These are phyloP conservation scores for Asteroscopus sphinx DNA, from an alignment of 2,888 invertebrate species.

Conservation along the genomic window DNA sequence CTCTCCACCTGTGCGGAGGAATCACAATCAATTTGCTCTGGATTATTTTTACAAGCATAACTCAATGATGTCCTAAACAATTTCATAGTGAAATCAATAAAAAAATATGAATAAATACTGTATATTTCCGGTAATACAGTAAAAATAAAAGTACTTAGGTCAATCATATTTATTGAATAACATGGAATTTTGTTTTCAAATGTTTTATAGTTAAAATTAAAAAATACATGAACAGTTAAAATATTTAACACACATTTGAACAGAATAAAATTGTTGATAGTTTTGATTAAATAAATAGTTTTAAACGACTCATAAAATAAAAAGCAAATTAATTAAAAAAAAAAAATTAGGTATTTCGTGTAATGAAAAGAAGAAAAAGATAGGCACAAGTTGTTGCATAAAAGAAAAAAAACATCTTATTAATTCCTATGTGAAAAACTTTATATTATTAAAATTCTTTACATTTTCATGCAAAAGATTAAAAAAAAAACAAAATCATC, in stretches of 20 bases:
- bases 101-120: neutral
- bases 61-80: neutral
- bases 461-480: constrained; percentile 50
- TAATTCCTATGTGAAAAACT: constrained; percentile 7
- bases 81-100: neutral
- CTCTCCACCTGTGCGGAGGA: constrained; percentile 78
- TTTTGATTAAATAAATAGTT: neutral
- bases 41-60: constrained; percentile 9
- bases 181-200: neutral
- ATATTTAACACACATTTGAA: constrained; percentile 18
- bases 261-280: constrained; percentile 2
- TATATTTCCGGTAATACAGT: neutral
- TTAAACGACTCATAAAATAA: constrained; percentile 10
- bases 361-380: constrained; percentile 48
- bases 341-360: constrained; percentile 13
- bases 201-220: neutral
- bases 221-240: constrained; percentile 1
- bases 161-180: neutral
- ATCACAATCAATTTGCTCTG: constrained; percentile 57
- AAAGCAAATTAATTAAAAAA: constrained; percentile 16
- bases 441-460: constrained; percentile 17
- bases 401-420: constrained; percentile 19
- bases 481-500: constrained; percentile 27
- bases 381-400: constrained; percentile 36
- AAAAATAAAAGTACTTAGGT: constrained; percentile 4